Conservation (phyloP, 2,113 vertebrate species). For the Etia nguti region DNA sequence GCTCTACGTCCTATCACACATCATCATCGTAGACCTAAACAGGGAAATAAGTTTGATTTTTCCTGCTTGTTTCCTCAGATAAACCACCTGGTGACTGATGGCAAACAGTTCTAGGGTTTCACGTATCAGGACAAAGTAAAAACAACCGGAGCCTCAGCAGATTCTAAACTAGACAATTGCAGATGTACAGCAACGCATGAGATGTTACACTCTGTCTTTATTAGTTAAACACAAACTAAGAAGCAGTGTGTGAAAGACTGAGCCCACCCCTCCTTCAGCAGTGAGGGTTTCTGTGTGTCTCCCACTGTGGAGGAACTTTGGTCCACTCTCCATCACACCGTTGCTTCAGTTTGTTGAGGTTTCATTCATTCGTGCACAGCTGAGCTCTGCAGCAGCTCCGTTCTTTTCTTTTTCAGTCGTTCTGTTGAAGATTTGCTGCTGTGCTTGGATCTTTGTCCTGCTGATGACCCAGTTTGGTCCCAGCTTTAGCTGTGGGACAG, state of each 20-base stretch:
- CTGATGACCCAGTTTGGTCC: neutral
- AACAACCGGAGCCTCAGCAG: neutral
- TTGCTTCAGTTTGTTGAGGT: neutral
- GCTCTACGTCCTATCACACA: neutral
- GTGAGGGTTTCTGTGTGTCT: neutral
- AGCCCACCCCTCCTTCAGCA: neutral
- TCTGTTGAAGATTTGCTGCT: neutral
- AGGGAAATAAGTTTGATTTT: neutral
- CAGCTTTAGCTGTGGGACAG: neutral
- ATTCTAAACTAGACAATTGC: neutral
- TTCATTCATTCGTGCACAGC: neutral
- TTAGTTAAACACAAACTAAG: neutral
- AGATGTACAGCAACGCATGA: neutral
- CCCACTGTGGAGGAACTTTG: neutral
- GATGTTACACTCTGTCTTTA: neutral
- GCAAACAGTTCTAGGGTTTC: neutral
- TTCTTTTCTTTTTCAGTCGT: neutral
- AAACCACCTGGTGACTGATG: neutral
- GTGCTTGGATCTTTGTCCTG: neutral
- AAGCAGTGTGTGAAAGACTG: too few species aligned
- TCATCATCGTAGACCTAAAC: rapidly evolving
- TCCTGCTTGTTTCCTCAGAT: neutral
- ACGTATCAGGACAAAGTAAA: too few species aligned
- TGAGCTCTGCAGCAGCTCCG: neutral
- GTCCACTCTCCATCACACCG: neutral